Conservation (phyloP, 2,888 invertebrate species). For the Calameuta pallipes region DNA sequence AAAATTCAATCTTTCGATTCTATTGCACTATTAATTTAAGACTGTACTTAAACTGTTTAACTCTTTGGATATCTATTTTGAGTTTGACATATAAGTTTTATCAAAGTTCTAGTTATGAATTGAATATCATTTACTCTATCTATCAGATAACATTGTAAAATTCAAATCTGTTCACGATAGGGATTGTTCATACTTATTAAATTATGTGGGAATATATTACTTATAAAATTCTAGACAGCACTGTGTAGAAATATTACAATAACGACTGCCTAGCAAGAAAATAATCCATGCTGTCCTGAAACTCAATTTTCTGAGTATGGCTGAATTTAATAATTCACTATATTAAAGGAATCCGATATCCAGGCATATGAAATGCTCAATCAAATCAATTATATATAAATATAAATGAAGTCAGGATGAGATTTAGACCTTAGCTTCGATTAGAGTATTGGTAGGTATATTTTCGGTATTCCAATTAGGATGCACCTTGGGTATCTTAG, state of each 20-base stretch:
- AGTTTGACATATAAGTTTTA: neutral
- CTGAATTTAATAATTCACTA: no score
- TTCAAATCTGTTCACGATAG: neutral
- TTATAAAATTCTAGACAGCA: no score
- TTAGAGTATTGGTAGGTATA: neutral
- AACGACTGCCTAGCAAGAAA: no score
- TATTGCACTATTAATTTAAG: neutral
- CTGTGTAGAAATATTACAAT: no score
- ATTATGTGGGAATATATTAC: neutral
- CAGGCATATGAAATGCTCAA: neutral
- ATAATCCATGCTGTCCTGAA: no score
- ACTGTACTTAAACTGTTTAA: neutral
- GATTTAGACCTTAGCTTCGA: neutral
- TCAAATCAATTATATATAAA: neutral
- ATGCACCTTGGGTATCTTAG: neutral
- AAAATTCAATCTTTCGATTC: neutral
- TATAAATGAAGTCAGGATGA: neutral
- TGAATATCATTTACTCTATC: neutral
- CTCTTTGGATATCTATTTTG: neutral
- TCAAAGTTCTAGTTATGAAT: neutral
- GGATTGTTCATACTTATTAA: neutral
- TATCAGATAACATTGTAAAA: neutral
- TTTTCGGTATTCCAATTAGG: neutral
- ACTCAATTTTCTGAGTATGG: no score
- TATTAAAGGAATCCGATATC: neutral